phyloP scores from a whole-genome alignment of 2,888 invertebrate species.

The Polyploca ridens region DNA sequence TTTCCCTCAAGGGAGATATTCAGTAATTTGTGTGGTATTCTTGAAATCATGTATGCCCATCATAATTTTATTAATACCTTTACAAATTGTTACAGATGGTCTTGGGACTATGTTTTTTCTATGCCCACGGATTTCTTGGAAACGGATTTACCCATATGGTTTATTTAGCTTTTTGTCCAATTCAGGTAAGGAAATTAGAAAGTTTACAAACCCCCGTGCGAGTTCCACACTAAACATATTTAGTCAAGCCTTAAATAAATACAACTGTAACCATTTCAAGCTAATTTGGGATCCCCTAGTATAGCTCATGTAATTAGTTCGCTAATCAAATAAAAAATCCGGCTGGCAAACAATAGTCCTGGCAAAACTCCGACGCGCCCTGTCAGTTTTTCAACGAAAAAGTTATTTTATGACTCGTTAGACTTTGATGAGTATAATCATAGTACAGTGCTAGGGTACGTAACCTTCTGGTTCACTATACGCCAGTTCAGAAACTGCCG shows the following conservation, averaged over 20 bases:
- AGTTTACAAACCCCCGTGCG: conserved; percentile 16
- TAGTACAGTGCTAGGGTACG: neutral
- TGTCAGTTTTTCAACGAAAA: conserved; percentile 40
- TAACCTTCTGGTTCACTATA: neutral
- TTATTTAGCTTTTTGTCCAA: neutral
- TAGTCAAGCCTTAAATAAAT: conserved; percentile 45
- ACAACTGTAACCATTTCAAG: conserved; percentile 48
- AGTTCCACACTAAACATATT: conserved; percentile 36
- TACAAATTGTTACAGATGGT: too few relatives aligned
- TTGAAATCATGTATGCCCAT: too few relatives aligned
- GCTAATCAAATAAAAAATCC: conserved; percentile 63
- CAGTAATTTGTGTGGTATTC: too few relatives aligned
- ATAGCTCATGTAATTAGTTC: conserved; percentile 60
- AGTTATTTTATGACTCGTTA: conserved; percentile 42
- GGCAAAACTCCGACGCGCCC: conserved; percentile 43
- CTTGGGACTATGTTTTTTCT: too few relatives aligned
- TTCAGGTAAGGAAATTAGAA: conserved; percentile 11
- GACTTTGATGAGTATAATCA: conserved; percentile 18
- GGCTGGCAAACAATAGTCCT: conserved; percentile 54
- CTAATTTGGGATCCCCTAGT: conserved; percentile 53
- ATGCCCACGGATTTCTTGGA: too few relatives aligned
- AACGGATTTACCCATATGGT: too few relatives aligned
- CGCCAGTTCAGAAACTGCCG: too few relatives aligned
- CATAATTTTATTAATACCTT: too few relatives aligned
- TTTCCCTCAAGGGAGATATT: too few relatives aligned